These are phyloP conservation scores for Neosilurus mollespiculum DNA, from an alignment of 2,797 vertebrate species.

Conservation along the genomic window DNA sequence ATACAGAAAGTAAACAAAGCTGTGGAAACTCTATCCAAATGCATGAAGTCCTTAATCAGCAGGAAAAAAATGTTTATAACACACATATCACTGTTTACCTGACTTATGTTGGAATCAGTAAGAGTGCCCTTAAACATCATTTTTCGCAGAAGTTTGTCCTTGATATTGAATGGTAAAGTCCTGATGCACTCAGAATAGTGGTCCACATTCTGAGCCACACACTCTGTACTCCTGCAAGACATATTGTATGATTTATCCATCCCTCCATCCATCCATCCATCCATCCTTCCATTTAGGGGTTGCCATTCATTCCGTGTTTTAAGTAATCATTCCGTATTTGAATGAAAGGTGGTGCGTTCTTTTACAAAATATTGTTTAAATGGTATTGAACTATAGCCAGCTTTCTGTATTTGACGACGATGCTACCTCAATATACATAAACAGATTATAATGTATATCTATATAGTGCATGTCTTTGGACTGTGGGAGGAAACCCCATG, in stretches of 20 bases:
- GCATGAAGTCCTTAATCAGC: neutral
- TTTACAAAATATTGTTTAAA: no score
- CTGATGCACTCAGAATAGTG: slow-evolving; percentile 72
- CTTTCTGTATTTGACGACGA: no score
- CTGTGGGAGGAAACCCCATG: no score
- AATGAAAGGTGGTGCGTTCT: no score
- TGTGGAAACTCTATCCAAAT: neutral
- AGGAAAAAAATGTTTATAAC: neutral
- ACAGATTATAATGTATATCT: no score
- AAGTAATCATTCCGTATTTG: no score
- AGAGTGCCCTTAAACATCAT: slow-evolving; percentile 77
- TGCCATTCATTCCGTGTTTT: no score
- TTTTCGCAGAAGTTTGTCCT: slow-evolving; percentile 80
- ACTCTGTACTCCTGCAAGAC: slow-evolving; percentile 70
- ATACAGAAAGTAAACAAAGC: neutral
- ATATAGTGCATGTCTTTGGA: no score
- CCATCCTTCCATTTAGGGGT: no score
- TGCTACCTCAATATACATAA: no score
- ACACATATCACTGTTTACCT: slow-evolving; percentile 67
- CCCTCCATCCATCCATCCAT: no score
- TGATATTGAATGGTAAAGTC: slow-evolving; percentile 77
- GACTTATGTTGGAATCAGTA: slow-evolving; percentile 80
- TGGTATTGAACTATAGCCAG: no score
- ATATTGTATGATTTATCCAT: neutral
- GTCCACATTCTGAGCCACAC: slow-evolving; percentile 73